Conservation (phyloP, 53 echinoderm and acorn worm genomes). For the Crossaster papposus region DNA sequence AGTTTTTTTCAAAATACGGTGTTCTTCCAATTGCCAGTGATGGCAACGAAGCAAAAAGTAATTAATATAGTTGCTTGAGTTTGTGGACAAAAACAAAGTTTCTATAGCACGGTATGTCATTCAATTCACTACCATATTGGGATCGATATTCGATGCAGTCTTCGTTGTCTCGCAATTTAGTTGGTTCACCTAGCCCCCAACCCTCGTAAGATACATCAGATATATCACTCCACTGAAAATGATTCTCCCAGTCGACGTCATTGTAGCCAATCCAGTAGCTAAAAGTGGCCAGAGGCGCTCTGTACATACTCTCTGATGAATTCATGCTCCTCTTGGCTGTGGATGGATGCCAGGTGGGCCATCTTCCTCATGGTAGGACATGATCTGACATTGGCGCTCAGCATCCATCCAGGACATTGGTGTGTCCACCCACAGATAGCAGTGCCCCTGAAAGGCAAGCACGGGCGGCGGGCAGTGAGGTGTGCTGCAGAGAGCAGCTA, state of each 20-base stretch:
- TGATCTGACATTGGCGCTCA: constrained; percentile 37
- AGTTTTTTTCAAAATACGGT: too few relatives aligned
- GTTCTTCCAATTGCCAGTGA: too few relatives aligned
- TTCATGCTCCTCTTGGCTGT: constrained; percentile 31
- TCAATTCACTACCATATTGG: too few relatives aligned
- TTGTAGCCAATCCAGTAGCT: too few relatives aligned
- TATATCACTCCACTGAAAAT: not conserved
- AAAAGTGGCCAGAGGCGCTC: too few relatives aligned
- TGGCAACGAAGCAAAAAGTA: too few relatives aligned
- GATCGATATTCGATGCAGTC: too few relatives aligned
- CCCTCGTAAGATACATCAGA: not conserved
- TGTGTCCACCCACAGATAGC: constrained; percentile 17
- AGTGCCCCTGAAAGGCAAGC: constrained; percentile 20
- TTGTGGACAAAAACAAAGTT: too few relatives aligned
- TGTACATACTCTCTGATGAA: too few relatives aligned
- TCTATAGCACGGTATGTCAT: too few relatives aligned
- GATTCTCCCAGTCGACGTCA: not conserved
- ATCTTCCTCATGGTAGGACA: constrained; percentile 34
- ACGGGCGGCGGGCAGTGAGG: constrained; percentile 20
- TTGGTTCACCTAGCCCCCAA: not conserved
- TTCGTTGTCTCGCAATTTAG: not conserved
- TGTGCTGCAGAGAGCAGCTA: not conserved
- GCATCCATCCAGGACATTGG: constrained; percentile 49
- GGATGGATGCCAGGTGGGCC: constrained; percentile 54
- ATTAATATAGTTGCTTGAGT: too few relatives aligned